Evolutionary conservation across 2,797 vertebrate species (phyloP), one percentile per base, ranked within the genome.

Genomic region (Pampus argenteus): DNA sequence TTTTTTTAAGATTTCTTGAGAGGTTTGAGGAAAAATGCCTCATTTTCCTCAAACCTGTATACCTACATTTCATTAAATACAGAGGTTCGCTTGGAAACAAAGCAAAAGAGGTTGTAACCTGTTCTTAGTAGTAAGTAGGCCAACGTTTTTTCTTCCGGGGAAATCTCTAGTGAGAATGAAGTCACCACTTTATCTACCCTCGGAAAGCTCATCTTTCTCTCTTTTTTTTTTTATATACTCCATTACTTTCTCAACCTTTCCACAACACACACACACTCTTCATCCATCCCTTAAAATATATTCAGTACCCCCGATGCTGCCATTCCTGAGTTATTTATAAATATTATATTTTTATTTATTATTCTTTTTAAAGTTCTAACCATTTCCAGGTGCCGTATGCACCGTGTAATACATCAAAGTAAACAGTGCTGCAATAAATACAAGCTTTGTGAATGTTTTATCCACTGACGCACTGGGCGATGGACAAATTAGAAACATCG

Each of bases 111-210:
- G 45, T 2, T 25, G 23, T 67, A 80, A 82, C 71, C 66, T 81
- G 76, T 66, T 69, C 71, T 73, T 60, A 78, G 47, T 69, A 40
- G 58, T 67, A 88, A 84, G 67, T 86, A 83, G 82, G 86, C 52
- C 77, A 86, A n/a, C 18, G 6, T 26, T 71, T 66, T 40, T 50
- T 66, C 60, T 60, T 49, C 54, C 28, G 17, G 22, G 71, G 42
- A 68, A 79, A 56, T 79, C 70, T 88, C 76, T 49, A 28, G 69
- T 71, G 64, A 79, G 71, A 76, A 69, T 86, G 82, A 85, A 83
- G 66, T 83, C 86, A 84, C 50, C 38, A 38, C 48, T 76, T 64
- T 26, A 42, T 67, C 45, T 59, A 52, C 70, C 59, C 47, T 79
- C 50, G 18, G n/a, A 56, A 52, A 52, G 54, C 13, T 45, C 50